Base-by-base conservation (phyloP, 2,113 vertebrate genomes). In the Eudyptes chrysolophus region DNA sequence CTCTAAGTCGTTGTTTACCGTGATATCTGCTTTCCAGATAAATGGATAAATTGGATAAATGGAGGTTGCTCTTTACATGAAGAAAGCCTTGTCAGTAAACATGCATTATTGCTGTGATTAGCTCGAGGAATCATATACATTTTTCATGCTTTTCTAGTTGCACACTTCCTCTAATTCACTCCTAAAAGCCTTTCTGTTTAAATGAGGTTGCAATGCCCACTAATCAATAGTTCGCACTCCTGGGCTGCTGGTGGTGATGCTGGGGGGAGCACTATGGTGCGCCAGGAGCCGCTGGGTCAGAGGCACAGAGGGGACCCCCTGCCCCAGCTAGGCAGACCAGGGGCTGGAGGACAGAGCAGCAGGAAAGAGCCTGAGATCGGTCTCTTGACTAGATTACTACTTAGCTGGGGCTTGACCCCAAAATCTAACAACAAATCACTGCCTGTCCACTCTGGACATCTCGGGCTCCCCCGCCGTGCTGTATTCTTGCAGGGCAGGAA, bases 91-190 rank as follows among this genome's bases (percentile, higher is more conserved):
- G 92, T 95, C 94, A 89, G 94, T 95, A 87, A 96, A 95, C 76
- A 83, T 80, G 80, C 87, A 42, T 96, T 97, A 97, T 95, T 93
- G 92, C 92, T 13, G 72, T 94, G 94, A 98, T 98, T 97, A 97
- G 90, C 92, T 87, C 0, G 18, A 72, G 82, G 87, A 94, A 93
- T 78, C 72, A 82, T 88, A 85, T 62, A 9, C 87, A 94, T 96
- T 77, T 94, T 96, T 98, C 97, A 95, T 32, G 82, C 70, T 92
- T 49, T 92, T 85, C 93, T 83, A 15, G 24, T 87, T 66, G 74
- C 80, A 60, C 62, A 14, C 76, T 74, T 49, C 72, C 78, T 66
- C 68, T 92, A 40, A 89, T 46, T 95, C 95, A 72, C 78, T 84
- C 32, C 90, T 94, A 70, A 95, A 92, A 96, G 84, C 71, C 93